Base-by-base conservation (phyloP, 2,113 vertebrate species). In the Pseudopipra pipra region DNA sequence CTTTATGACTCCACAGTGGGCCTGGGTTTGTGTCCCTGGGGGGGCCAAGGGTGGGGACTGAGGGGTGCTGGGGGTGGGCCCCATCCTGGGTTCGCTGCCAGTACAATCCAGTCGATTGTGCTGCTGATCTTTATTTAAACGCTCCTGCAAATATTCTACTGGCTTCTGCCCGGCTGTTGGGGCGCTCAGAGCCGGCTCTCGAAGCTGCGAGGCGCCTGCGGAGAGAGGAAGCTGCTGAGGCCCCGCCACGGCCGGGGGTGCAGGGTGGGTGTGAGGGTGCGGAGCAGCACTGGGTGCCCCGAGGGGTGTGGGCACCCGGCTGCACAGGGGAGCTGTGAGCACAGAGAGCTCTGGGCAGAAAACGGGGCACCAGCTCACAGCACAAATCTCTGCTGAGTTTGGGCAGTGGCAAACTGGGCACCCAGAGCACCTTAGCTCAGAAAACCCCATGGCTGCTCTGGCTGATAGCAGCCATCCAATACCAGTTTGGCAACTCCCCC, bases 171-270 rank as follows among this genome's bases (percentile, higher is more conserved):
- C 0, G 8, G 44, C 52, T 59, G 27, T 33, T 27, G 3, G 18
- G 19, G 27, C 1, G 2, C 77, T 67, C 70, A 1, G 6, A 59
- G 27, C 28, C 6, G 70, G 39, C 54, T 61, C 21, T 61, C 61
- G 78, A 44, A 70, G 65, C 65, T 39, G 55, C 12, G 0, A 54
- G 74, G 28, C 4, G 33, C 47, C 65, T 71, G 16, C 1, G 9
- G 39, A 61, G 39, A 78, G 54, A 67, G 61, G 77, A 12, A 46
- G 39, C 28, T 54, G 44, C 61, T 81, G 51, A 51, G 43, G 43
- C 15, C 9, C 2, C 18, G 9, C 16, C 17, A 18, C 17, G 0
- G 28, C 16, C 0, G 1, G 21, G 21, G 63, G 23, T 3, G 0
- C 43, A 4, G 35, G 43, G 30, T 1, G 9, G 30, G 35, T 5